Evolutionary conservation across 2,888 invertebrate genomes (phyloP), one percentile per base, ranked within the genome.

Genomic region (Apotomis betuletana): DNA sequence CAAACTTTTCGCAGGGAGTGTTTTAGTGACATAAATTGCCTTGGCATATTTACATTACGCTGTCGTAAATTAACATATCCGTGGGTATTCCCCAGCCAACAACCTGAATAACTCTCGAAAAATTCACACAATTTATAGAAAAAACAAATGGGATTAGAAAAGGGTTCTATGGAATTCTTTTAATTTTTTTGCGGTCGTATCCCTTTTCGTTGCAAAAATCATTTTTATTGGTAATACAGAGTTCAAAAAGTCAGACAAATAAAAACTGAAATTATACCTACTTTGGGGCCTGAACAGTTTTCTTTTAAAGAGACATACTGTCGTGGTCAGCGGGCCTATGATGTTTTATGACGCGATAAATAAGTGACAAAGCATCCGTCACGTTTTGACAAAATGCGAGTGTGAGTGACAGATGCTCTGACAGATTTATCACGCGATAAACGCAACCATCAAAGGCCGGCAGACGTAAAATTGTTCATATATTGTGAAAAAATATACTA

Each of bases 11-110:
- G 88, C 86, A 74, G 82, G 80, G 86, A 87, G 86, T 87, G 83
- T 87, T 89, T 85, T 85, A 87, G 86, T 86, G 89, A 90, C 89
- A 91, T 90, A 91, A 90, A 90, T 90, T 89, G 86, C 86, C 82
- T 79, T 82, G 80, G 83, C 86, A 87, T 88, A 89, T 91, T 90
- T 91, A 90, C 90, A 91, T 90, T 90, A 87, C 82, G 81, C 77
- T 82, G 85, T 83, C 85, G 84, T 82, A 86, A 88, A 91, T 91
- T 91, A 91, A 90, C 91, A 91, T 91, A 91, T 87, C 83, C 83
- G 80, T 79, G 88, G 88, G 86, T 87, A 88, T 90, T 91, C 91
- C 91, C 91, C 76, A 79, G 89, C 81, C 84, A 81, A 80, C 83
- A 82, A 84, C 87, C 86, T 82, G 85, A 85, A 87, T 90, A 86